A percentile compares a stretch with the other conserved stretches of the same genome.
Conservation (phyloP, 2,888 invertebrate genomes). For the Rhagonycha fulva region DNA sequence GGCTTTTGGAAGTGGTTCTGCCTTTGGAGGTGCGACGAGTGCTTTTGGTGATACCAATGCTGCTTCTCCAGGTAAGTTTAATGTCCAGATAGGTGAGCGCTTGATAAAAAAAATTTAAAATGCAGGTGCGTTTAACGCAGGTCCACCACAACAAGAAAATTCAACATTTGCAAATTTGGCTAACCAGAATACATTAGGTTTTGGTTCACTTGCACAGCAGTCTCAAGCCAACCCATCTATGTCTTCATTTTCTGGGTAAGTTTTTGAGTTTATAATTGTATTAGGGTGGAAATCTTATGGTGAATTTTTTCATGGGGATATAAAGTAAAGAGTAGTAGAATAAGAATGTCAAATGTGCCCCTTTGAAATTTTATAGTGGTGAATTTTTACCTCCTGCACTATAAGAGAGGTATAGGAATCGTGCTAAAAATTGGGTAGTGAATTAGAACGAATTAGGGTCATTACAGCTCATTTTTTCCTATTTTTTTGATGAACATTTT, state of each 20-base stretch:
- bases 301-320: background rate
- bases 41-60: constrained; percentile 48
- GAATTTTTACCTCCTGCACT: too few species aligned
- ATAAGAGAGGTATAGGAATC: too few species aligned
- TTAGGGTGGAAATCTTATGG: background rate
- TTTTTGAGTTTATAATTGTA: constrained; percentile 4
- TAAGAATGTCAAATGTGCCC: too few species aligned
- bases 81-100: background rate
- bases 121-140: constrained; percentile 55
- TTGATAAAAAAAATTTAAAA: background rate
- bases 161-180: constrained; percentile 67
- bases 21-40: constrained; percentile 55
- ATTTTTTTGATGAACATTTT: too few species aligned
- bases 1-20: constrained; percentile 55
- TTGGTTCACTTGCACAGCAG: constrained; percentile 67
- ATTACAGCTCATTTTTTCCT: too few species aligned
- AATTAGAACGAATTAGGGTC: too few species aligned
- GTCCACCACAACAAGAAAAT: constrained; percentile 57
- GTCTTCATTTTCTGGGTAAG: constrained; percentile 50
- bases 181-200: constrained; percentile 66
- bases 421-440: too few species aligned
- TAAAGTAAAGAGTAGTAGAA: too few species aligned
- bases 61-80: background rate
- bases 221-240: constrained; percentile 48
- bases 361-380: too few species aligned